Evolutionary conservation across 2,113 vertebrate species (phyloP), one percentile per base, ranked within the genome.

Genomic region (Dendropsophus ebraccatus): DNA sequence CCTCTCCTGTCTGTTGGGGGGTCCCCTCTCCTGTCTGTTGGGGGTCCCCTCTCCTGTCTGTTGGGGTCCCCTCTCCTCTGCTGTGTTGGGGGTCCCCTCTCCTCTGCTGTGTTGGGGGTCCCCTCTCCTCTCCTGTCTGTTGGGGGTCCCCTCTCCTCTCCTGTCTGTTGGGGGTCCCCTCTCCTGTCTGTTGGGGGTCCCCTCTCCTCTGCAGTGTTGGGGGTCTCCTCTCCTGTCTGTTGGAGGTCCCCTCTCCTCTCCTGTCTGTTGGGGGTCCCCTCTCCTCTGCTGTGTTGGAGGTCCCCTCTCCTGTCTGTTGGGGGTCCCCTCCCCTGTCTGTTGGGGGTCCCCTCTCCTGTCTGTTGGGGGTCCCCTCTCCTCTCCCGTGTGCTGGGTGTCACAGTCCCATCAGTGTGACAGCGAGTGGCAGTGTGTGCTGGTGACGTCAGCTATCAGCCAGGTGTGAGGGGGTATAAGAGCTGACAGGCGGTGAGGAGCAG

Each of bases 401-500:
- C 30, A 70, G 69, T 72, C 17, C 37, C 69, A 30, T 23, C 11
- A 30, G 17, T 23, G 88, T 74, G 10, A 84, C 65, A 81, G 86
- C 72, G 73, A 86, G 84, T 92, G 89, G 73, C 25, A 49, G 73
- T 4, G 11, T 30, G 62, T 19, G 25, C 23, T n/a, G 87, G 88
- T 93, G 92, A 92, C 90, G 90, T 92, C 93, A 92, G 90, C 92
- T 89, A 88, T 83, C 79, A 85, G 89, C 69, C 81, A 91, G 56
- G 80, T 87, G 89, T 87, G 86, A 89, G 86, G 91, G 92, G 91
- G 92, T 93, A 91, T 93, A 93, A 93, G 88, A 91, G 56, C 49
- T 77, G 75, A 19, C 50, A 77, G 54, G 4, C 28, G 11, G 49
- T 21, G 75, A 35, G 25, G 50, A 32, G 50, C 75, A 11, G 25